Conservation (phyloP, 2,888 invertebrate species). For the Lydus trimaculatus region DNA sequence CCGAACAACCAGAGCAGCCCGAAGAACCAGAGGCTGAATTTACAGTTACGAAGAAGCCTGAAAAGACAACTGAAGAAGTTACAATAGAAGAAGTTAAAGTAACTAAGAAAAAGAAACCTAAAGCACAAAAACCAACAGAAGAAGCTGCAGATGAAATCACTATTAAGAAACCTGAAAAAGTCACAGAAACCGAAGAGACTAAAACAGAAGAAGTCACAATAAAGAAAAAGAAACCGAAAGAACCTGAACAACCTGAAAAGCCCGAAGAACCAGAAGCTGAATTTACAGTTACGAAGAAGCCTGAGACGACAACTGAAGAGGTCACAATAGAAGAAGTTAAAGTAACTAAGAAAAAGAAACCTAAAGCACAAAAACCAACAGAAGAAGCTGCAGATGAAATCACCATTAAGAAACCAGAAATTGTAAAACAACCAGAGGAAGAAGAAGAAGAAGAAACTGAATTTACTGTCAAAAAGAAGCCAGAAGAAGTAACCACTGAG, state of each 20-base stretch:
- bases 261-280: conserved; percentile 36
- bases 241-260: conserved; percentile 33
- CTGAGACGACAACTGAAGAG: conserved; percentile 49
- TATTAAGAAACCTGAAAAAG: conserved; percentile 34
- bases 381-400: conserved; percentile 38
- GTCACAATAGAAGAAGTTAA: conserved; percentile 55
- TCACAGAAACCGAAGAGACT: conserved; percentile 43
- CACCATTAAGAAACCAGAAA: conserved; percentile 35
- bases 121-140: conserved; percentile 36
- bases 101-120: conserved; percentile 55
- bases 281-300: conserved; percentile 53
- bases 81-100: conserved; percentile 57
- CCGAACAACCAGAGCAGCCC: conserved; percentile 23
- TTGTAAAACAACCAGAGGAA: conserved; percentile 37
- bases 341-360: conserved; percentile 57
- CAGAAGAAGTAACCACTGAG: conserved; percentile 68
- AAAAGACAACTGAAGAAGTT: conserved; percentile 53
- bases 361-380: conserved; percentile 36
- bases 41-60: conserved; percentile 52
- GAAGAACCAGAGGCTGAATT: conserved; percentile 38
- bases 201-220: conserved; percentile 41
- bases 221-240: conserved; percentile 41
- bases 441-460: conserved; percentile 49
- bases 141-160: conserved; percentile 39
- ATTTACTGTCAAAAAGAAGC: conserved; percentile 59